Conservation (phyloP, 2,113 vertebrate species). For the Rhea pennata region DNA sequence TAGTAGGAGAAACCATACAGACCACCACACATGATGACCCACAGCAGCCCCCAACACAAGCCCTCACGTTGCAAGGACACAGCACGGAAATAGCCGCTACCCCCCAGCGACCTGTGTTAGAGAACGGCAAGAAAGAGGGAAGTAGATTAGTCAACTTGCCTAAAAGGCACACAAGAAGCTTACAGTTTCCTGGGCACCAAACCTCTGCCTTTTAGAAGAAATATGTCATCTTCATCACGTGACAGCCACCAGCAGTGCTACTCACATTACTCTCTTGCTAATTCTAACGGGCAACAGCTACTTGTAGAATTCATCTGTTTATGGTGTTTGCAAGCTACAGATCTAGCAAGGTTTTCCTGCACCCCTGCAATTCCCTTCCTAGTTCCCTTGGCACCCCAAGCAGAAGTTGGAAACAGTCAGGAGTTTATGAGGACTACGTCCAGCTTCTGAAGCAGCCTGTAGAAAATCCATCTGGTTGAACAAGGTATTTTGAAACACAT, state of each 20-base stretch:
- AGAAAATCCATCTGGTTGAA: not conserved
- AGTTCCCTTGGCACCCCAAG: not conserved
- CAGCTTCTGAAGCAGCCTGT: rapidly evolving
- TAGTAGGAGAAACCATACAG: not conserved
- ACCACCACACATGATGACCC: rapidly evolving
- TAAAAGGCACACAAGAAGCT: not conserved
- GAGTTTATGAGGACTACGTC: not conserved
- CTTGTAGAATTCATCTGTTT: not conserved
- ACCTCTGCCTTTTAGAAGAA: not conserved
- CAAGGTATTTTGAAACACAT: not conserved
- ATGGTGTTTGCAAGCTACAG: not conserved
- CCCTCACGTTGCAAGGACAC: not conserved
- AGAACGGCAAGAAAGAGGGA: not conserved
- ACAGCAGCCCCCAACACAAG: not conserved
- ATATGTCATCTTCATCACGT: not conserved
- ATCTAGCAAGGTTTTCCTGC: not conserved
- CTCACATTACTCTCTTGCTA: not conserved
- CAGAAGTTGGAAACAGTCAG: not conserved
- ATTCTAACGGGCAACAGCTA: not conserved
- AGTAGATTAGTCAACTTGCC: not conserved
- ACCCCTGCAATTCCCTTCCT: not conserved
- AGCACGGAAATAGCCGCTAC: not conserved
- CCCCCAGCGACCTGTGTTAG: not conserved
- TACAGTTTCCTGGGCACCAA: not conserved
- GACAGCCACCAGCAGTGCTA: not conserved